A percentile compares a stretch with the other conserved stretches of the same genome.
Evolutionary conservation across 2,888 invertebrate species (phyloP).

Genomic region (Leucophenga montana): DNA sequence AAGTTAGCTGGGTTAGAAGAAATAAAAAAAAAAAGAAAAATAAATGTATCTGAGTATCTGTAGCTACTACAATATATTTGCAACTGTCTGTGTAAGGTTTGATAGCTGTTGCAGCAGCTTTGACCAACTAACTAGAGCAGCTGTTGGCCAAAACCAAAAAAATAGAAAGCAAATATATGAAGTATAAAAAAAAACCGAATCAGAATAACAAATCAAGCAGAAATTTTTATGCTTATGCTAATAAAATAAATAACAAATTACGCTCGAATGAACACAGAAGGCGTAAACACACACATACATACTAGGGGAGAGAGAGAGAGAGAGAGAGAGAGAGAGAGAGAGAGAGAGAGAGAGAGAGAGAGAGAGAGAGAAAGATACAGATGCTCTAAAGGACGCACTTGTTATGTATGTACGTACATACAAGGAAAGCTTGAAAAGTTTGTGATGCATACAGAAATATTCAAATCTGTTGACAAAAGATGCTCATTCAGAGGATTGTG

Average conservation of each 20-base stretch:
- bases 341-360: conserved; percentile 21
- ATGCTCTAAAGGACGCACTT: not conserved
- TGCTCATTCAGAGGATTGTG: too few relatives aligned
- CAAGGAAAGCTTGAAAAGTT: too few relatives aligned
- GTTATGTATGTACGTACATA: too few relatives aligned
- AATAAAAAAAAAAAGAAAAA: not conserved
- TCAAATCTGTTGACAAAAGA: too few relatives aligned
- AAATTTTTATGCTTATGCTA: conserved; percentile 63
- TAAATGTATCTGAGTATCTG: conserved; percentile 33
- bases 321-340: conserved; percentile 8
- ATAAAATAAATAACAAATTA: conserved; percentile 64
- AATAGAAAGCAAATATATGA: conserved; percentile 24
- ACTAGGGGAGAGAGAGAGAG: conserved; percentile 24
- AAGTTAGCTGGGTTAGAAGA: conserved; percentile 12
- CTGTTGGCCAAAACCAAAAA: conserved; percentile 52
- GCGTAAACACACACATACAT: conserved; percentile 29
- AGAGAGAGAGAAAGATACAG: conserved; percentile 29
- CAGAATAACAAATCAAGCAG: conserved; percentile 68
- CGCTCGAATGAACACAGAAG: conserved; percentile 48
- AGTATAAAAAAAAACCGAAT: conserved; percentile 41
- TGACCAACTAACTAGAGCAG: conserved; percentile 43
- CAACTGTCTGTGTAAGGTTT: conserved; percentile 26
- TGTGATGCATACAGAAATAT: too few relatives aligned
- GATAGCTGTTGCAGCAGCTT: conserved; percentile 23
- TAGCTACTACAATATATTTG: not conserved